Percentiles rank a stretch among this genome's conserved stretches.
Evolutionary conservation across 1,140 invertebrate species (phyloP).

Genomic region (Drosophila dunni): DNA sequence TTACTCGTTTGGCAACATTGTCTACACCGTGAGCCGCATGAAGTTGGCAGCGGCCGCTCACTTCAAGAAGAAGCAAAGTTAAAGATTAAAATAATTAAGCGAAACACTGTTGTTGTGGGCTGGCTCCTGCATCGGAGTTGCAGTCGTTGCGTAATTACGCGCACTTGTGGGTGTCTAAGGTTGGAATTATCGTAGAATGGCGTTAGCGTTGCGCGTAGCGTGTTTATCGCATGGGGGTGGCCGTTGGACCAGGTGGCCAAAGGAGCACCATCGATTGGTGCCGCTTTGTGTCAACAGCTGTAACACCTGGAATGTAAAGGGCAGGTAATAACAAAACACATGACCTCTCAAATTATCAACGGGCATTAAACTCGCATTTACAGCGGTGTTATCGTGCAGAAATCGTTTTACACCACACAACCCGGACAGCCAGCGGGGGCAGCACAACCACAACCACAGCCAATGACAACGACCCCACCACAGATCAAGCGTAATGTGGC

Average conservation of each 20-base stretch:
- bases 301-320: not conserved
- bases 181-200: not conserved
- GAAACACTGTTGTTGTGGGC: conserved; percentile 41
- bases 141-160: conserved; percentile 69
- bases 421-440: conserved; percentile 1
- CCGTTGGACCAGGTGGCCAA: conserved; percentile 46
- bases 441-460: conserved; percentile 2
- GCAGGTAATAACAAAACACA: conserved; percentile 41
- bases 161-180: conserved; percentile 7
- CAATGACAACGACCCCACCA: conserved; percentile 12
- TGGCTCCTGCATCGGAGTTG: conserved; percentile 67
- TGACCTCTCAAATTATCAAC: conserved; percentile 25
- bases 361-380: conserved; percentile 61
- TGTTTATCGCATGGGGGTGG: conserved; percentile 13
- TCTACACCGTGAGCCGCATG: not conserved
- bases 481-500: conserved; percentile 73
- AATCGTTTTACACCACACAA: conserved; percentile 26
- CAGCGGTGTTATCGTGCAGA: conserved; percentile 32
- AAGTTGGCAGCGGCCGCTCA: conserved; percentile 43
- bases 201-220: conserved; percentile 51
- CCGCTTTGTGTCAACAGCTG: conserved; percentile 24
- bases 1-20: not conserved
- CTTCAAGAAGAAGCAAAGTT: conserved; percentile 32
- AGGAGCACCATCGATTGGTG: conserved; percentile 47
- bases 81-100: conserved; percentile 42